Evolutionary conservation across 2,888 invertebrate species (phyloP).

Genomic region (Tinea semifulvella): DNA sequence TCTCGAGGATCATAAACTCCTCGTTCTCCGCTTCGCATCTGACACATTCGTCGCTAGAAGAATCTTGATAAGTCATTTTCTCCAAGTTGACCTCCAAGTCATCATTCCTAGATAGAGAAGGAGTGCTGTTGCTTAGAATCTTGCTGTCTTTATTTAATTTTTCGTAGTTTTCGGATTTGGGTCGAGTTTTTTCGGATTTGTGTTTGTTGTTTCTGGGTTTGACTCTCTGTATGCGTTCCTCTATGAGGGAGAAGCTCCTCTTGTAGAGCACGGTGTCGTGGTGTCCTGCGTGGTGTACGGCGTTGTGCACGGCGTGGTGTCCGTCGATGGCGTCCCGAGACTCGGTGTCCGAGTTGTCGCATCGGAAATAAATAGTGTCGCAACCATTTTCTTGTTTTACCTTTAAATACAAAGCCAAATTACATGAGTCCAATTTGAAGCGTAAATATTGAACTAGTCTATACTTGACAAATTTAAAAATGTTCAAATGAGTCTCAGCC

Average conservation of each 20-base stretch:
- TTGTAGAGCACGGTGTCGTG: constrained; percentile 52
- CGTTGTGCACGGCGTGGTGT: constrained; percentile 29
- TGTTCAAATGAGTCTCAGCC: no score
- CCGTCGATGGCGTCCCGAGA: constrained; percentile 47
- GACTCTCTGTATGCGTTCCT: constrained; percentile 48
- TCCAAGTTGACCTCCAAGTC: constrained; percentile 54
- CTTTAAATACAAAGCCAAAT: no score
- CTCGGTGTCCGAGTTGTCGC: constrained; percentile 49
- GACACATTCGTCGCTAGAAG: constrained; percentile 53
- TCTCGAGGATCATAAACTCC: constrained; percentile 48
- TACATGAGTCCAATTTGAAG: no score
- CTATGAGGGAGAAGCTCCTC: constrained; percentile 49
- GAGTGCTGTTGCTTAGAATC: constrained; percentile 45
- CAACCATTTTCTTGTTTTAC: constrained; percentile 56
- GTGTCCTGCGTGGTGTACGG: constrained; percentile 35
- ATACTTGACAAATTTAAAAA: no score
- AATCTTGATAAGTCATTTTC: constrained; percentile 50
- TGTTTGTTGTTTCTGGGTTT: constrained; percentile 34
- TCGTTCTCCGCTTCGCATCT: constrained; percentile 40
- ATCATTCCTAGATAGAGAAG: constrained; percentile 32
- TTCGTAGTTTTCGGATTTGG: constrained; percentile 30
- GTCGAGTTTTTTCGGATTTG: constrained; percentile 27
- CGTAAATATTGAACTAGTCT: no score
- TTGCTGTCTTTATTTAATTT: constrained; percentile 30
- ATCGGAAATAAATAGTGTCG: constrained; percentile 50